Evolutionary conservation across 1,140 invertebrate species (phyloP).

Genomic region (Bemisia tabaci): DNA sequence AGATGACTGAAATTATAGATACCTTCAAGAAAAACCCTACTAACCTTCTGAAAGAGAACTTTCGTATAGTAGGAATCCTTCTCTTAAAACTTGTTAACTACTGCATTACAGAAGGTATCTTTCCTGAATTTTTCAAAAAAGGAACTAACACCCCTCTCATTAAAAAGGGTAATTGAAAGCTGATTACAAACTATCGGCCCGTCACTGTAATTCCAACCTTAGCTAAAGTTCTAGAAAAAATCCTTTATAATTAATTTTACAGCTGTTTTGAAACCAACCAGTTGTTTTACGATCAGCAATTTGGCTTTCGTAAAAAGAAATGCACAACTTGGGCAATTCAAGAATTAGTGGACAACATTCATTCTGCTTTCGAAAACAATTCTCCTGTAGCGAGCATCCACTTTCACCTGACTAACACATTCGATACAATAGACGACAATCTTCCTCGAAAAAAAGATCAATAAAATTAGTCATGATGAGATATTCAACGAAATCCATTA

Average conservation of each 20-base stretch:
- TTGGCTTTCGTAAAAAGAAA: background rate
- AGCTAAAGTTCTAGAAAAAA: conserved; percentile 1
- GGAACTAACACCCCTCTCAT: background rate
- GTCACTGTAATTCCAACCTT: conserved; percentile 1
- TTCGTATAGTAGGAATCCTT: background rate
- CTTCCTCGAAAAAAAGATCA: too few relatives aligned
- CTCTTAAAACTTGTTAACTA: background rate
- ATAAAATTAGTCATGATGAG: too few relatives aligned
- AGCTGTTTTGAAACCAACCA: background rate
- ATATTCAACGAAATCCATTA: too few relatives aligned
- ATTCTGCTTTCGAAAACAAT: background rate
- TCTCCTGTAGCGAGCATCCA: background rate
- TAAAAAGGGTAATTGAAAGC: background rate
- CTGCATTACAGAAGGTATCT: background rate
- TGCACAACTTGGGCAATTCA: background rate
- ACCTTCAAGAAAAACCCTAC: background rate
- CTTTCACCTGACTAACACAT: background rate
- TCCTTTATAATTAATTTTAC: background rate
- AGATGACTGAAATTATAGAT: too few relatives aligned
- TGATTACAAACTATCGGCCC: conserved; percentile 5
- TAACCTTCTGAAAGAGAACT: background rate
- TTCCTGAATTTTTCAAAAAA: background rate
- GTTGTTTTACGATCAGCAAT: background rate
- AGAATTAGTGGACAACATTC: background rate
- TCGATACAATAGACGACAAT: background rate